Evolutionary conservation across 2,888 invertebrate genomes (phyloP).

Genomic region (Sisyra nigra): DNA sequence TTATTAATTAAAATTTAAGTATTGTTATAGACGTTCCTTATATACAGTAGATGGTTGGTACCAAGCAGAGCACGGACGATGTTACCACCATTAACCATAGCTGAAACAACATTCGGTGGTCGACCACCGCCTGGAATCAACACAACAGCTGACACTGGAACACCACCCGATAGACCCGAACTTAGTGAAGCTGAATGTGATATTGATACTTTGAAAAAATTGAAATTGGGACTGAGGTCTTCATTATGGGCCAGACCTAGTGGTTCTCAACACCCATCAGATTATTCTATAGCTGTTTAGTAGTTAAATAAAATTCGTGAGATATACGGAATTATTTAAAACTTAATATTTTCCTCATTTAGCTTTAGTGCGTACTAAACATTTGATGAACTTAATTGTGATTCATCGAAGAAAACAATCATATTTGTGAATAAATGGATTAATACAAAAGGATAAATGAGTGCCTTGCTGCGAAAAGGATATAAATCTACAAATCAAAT

Average conservation of each 20-base stretch:
- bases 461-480: too few species aligned
- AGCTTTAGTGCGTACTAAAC: too few species aligned
- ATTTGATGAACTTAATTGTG: too few species aligned
- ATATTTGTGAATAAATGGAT: too few species aligned
- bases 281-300: slow-evolving; percentile 62
- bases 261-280: slow-evolving; percentile 44
- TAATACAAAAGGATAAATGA: too few species aligned
- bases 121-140: slow-evolving; percentile 15
- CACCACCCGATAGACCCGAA: slow-evolving; percentile 35
- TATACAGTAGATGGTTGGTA: slow-evolving; percentile 31
- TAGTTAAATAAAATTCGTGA: too few species aligned
- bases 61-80: slow-evolving; percentile 38
- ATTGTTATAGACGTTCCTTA: not conserved
- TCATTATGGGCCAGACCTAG: slow-evolving; percentile 52
- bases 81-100: slow-evolving; percentile 42
- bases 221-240: slow-evolving; percentile 51
- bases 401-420: too few species aligned
- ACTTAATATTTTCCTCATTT: too few species aligned
- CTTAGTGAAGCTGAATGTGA: slow-evolving; percentile 56
- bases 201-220: slow-evolving; percentile 55
- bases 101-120: slow-evolving; percentile 36
- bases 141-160: slow-evolving; percentile 23
- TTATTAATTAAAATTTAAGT: not conserved
- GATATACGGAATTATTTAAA: too few species aligned
- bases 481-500: too few species aligned